A percentile compares a stretch with the other conserved stretches of the same genome.
phyloP scores from a whole-genome alignment of 2,113 vertebrate species.

The Plecturocebus donacophilus region DNA sequence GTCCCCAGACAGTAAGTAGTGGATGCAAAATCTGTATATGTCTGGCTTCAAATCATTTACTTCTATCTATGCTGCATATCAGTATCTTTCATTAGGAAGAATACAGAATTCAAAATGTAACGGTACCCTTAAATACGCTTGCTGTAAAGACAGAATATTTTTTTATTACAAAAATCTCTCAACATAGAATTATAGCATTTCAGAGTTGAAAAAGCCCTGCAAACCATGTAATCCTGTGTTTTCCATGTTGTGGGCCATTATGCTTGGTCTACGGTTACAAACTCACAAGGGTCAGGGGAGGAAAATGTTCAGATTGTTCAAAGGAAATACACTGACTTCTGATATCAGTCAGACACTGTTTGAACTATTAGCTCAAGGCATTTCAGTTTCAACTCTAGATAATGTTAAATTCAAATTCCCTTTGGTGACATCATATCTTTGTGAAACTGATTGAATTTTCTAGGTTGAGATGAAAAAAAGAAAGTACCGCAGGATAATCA shows the following conservation, averaged over 20 bases:
- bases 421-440: neutral
- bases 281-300: too few species aligned
- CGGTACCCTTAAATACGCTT: neutral
- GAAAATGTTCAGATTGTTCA: neutral
- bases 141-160: neutral
- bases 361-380: neutral
- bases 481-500: neutral
- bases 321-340: neutral
- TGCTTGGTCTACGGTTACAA: neutral
- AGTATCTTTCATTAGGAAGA: constrained; percentile 35
- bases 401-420: neutral
- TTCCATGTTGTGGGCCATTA: neutral
- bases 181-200: neutral
- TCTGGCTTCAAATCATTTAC: neutral
- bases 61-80: neutral
- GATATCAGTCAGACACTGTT: neutral
- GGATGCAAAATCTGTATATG: neutral
- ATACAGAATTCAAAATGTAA: neutral
- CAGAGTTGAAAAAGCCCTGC: neutral
- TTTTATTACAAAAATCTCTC: neutral
- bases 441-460: neutral
- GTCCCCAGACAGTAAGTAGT: neutral
- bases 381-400: neutral
- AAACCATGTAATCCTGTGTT: neutral
- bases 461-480: neutral